Evolutionary conservation across 2,888 invertebrate species (phyloP).

Genomic region (Drosophila neotestacea): DNA sequence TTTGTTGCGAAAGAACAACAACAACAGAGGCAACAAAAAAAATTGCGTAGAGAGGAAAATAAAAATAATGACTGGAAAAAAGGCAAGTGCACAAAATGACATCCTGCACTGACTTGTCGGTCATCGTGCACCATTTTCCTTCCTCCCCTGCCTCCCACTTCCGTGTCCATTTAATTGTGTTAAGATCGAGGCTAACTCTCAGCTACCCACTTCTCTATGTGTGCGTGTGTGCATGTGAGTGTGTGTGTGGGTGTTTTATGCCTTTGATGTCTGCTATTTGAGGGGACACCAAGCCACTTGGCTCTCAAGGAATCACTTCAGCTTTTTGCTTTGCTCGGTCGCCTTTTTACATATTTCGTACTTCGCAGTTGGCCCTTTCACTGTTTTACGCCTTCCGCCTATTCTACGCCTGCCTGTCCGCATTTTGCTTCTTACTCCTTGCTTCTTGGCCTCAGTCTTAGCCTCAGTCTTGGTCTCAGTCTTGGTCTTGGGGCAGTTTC

Average conservation of each 20-base stretch:
- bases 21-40: slow-evolving; percentile 2
- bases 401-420: neutral
- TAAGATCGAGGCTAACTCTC: slow-evolving; percentile 58
- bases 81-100: slow-evolving; percentile 71
- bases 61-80: slow-evolving; percentile 63
- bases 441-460: neutral
- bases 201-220: slow-evolving; percentile 12
- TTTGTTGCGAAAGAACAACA: slow-evolving; percentile 11
- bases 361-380: slow-evolving; percentile 42
- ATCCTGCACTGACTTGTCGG: slow-evolving; percentile 66
- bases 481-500: slow-evolving; percentile 32
- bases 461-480: slow-evolving; percentile 6
- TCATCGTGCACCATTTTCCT: slow-evolving; percentile 48
- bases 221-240: slow-evolving; percentile 12
- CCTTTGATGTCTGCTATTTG: slow-evolving; percentile 46
- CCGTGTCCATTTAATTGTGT: slow-evolving; percentile 66
- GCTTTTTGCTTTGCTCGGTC: slow-evolving; percentile 8
- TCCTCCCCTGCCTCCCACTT: neutral
- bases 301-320: slow-evolving; percentile 17
- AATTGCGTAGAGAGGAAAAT: neutral
- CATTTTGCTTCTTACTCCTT: slow-evolving; percentile 16
- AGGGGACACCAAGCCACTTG: slow-evolving; percentile 26
- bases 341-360: slow-evolving; percentile 52
- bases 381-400: slow-evolving; percentile 36
- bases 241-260: slow-evolving; percentile 32